phyloP scores from a whole-genome alignment of 2,797 vertebrate genomes.

The Sorex maritimensis region DNA sequence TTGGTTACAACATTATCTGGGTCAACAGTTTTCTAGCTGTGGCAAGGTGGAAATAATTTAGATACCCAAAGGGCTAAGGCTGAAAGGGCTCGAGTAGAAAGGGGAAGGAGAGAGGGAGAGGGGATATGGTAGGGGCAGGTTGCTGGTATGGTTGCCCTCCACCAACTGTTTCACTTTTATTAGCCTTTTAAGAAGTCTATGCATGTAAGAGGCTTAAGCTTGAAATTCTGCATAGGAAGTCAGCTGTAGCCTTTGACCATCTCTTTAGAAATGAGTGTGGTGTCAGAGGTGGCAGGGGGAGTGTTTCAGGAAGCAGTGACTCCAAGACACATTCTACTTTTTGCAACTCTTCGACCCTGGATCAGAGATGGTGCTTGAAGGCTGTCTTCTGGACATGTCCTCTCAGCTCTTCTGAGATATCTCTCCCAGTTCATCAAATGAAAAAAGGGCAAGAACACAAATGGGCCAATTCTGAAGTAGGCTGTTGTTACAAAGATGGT shows the following conservation, averaged over 20 bases:
- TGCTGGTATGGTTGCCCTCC: rapidly evolving
- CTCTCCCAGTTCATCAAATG: neutral
- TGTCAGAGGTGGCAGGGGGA: no score
- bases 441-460: neutral
- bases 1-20: neutral
- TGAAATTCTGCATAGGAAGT: neutral
- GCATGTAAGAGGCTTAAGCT: neutral
- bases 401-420: neutral
- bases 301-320: neutral
- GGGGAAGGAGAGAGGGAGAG: no score
- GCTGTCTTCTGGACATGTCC: neutral
- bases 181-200: neutral
- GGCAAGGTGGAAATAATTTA: neutral
- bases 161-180: neutral
- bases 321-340: rapidly evolving
- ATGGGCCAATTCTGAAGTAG: neutral
- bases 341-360: neutral
- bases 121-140: no score
- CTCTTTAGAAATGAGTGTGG: neutral
- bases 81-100: neutral
- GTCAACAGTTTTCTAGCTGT: neutral
- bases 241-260: neutral
- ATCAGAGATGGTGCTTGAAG: rapidly evolving
- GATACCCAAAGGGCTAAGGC: neutral
- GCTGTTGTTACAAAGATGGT: neutral